Evolutionary conservation across 2,113 vertebrate genomes (phyloP).

Genomic region (Lophius piscatorius): DNA sequence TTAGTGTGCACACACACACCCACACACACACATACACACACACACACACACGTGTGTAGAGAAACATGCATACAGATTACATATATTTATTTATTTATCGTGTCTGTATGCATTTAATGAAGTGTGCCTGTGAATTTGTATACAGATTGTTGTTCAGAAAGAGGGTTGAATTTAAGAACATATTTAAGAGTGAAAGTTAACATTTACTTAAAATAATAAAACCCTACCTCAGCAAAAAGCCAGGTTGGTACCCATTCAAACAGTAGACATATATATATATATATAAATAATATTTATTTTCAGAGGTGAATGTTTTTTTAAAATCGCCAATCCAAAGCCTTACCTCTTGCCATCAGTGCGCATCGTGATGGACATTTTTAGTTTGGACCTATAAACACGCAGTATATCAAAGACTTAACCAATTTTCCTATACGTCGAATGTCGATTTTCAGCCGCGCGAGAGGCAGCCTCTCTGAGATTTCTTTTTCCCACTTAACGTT

Average conservation of each 20-base stretch:
- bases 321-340: slow-evolving; percentile 84
- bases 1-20: slow-evolving; percentile 3
- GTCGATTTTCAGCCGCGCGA: slow-evolving; percentile 57
- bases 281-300: slow-evolving; percentile 82
- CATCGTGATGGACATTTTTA: slow-evolving; percentile 62
- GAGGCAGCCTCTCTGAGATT: slow-evolving; percentile 60
- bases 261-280: slow-evolving; percentile 74
- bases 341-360: slow-evolving; percentile 75
- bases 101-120: slow-evolving; percentile 62
- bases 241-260: slow-evolving; percentile 78
- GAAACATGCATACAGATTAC: slow-evolving; percentile 66
- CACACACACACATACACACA: slow-evolving; percentile 26
- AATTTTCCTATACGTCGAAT: slow-evolving; percentile 64
- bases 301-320: slow-evolving; percentile 81
- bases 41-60: slow-evolving; percentile 18
- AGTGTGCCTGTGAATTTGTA: slow-evolving; percentile 52
- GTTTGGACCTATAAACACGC: slow-evolving; percentile 74
- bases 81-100: slow-evolving; percentile 81
- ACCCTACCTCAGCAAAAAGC: slow-evolving; percentile 95
- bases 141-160: slow-evolving; percentile 63
- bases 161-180: slow-evolving; percentile 74
- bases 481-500: slow-evolving; percentile 27
- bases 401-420: slow-evolving; percentile 67
- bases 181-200: slow-evolving; percentile 71
- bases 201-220: slow-evolving; percentile 73